phyloP scores from a whole-genome alignment of 2,888 invertebrate genomes.

The Callinectes sapidus region DNA sequence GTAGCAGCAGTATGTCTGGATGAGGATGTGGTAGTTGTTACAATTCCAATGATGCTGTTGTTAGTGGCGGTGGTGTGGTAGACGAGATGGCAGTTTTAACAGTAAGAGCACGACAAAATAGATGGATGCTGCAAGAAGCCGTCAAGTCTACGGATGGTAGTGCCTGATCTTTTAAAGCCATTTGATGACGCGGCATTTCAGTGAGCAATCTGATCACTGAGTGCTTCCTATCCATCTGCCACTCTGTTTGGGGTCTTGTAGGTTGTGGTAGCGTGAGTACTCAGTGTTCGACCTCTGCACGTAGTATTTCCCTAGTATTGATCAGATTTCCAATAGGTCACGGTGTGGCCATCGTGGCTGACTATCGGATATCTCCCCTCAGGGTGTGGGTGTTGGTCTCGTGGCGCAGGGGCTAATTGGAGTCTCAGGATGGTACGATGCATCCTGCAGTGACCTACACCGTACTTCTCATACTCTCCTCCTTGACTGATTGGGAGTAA shows the following conservation, averaged over 20 bases:
- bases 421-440: not conserved
- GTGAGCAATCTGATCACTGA: too few species aligned
- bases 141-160: too few species aligned
- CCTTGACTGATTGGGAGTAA: not conserved
- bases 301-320: not conserved
- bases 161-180: too few species aligned
- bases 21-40: not conserved
- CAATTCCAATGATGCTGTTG: not conserved
- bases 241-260: not conserved
- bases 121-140: too few species aligned
- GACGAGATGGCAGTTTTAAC: not conserved
- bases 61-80: not conserved
- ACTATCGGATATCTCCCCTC: not conserved
- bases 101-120: not conserved
- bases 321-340: constrained; percentile 8
- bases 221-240: too few species aligned
- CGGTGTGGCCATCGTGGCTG: not conserved
- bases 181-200: too few species aligned
- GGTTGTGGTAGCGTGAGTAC: not conserved
- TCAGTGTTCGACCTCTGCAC: not conserved
- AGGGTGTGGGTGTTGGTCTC: not conserved
- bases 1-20: not conserved
- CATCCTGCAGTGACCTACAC: not conserved
- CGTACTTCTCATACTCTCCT: not conserved
- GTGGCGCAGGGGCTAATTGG: not conserved